phyloP scores from a whole-genome alignment of 2,797 vertebrate species.

The Channallabes apus region DNA sequence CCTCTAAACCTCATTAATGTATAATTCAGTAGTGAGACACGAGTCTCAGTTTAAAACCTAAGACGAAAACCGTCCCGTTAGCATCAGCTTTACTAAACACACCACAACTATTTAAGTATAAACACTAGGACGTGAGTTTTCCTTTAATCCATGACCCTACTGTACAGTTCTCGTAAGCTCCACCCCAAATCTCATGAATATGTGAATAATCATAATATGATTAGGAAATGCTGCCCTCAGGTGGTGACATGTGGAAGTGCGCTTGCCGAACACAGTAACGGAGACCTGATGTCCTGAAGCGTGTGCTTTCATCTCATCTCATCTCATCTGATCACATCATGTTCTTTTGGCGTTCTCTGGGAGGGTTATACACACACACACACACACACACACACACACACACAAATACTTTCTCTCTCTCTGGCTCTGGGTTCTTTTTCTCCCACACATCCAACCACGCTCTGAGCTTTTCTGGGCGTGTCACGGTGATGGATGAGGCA shows the following conservation, averaged over 20 bases:
- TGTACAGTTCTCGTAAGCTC: not conserved
- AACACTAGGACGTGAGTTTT: not conserved
- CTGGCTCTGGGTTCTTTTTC: not conserved
- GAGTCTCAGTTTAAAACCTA: no score
- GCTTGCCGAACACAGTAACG: not conserved
- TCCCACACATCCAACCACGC: not conserved
- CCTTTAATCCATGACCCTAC: no score
- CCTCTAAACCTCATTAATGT: not conserved
- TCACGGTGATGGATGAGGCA: constrained; percentile 25
- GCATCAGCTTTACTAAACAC: not conserved
- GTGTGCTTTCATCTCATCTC: not conserved
- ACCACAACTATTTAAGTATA: not conserved
- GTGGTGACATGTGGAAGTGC: constrained; percentile 29
- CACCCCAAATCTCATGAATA: constrained; percentile 4
- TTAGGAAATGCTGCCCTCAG: constrained; percentile 45
- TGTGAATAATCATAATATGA: not conserved
- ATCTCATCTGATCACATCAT: not conserved
- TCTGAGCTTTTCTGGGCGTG: not conserved
- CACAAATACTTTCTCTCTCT: not conserved
- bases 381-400: not conserved
- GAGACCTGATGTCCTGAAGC: not conserved
- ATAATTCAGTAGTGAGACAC: not conserved
- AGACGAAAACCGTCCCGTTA: not conserved
- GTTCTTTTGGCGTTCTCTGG: not conserved
- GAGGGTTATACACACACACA: not conserved